Evolutionary conservation across 2,888 invertebrate genomes (phyloP).

Genomic region (Brenthis hecate): DNA sequence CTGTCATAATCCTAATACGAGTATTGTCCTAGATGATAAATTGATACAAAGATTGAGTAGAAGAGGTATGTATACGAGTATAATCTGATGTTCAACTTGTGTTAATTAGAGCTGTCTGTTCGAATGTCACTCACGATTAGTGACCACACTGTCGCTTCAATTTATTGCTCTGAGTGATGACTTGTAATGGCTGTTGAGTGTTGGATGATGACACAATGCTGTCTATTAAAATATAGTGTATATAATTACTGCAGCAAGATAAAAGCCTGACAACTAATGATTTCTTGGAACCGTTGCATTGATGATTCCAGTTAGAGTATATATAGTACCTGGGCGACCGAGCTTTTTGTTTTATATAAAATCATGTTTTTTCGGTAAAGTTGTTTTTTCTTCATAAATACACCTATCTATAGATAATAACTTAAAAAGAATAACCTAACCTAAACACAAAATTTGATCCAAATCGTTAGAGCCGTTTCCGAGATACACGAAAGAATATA

Average conservation of each 20-base stretch:
- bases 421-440: too few species aligned
- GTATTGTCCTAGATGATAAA: slow-evolving; percentile 24
- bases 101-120: slow-evolving; percentile 36
- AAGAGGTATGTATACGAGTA: slow-evolving; percentile 32
- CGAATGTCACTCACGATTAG: slow-evolving; percentile 37
- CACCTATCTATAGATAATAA: too few species aligned
- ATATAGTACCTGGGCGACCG: neutral
- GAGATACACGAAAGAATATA: too few species aligned
- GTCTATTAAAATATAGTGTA: slow-evolving; percentile 25
- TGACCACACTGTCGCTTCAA: slow-evolving; percentile 31
- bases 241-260: slow-evolving; percentile 19
- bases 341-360: neutral
- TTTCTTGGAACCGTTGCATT: slow-evolving; percentile 17
- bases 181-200: slow-evolving; percentile 25
- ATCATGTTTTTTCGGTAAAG: too few species aligned
- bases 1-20: slow-evolving; percentile 11
- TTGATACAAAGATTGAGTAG: slow-evolving; percentile 23
- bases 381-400: too few species aligned
- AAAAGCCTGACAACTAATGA: slow-evolving; percentile 14
- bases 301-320: neutral
- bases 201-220: slow-evolving; percentile 24
- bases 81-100: slow-evolving; percentile 36
- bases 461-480: too few species aligned
- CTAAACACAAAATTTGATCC: too few species aligned
- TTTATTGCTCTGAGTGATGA: slow-evolving; percentile 39